Evolutionary conservation across 2,113 vertebrate species (phyloP).

Genomic region (Xenopus laevis): DNA sequence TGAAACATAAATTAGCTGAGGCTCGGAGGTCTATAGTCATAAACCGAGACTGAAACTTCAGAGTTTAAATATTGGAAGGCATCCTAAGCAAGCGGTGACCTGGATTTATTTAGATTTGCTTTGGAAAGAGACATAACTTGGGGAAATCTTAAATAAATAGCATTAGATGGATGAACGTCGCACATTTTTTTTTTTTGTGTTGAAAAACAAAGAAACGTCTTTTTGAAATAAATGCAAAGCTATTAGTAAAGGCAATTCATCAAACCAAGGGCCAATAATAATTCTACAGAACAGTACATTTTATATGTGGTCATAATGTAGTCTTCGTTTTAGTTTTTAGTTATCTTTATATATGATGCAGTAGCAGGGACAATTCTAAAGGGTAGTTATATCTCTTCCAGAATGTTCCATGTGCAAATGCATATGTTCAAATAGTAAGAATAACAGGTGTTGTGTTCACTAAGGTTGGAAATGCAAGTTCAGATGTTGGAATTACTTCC

Average conservation of each 20-base stretch:
- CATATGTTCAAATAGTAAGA: too few species aligned
- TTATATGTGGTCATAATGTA: background rate
- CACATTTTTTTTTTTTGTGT: background rate
- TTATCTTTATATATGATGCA: too few species aligned
- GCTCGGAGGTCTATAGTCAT: constrained; percentile 1
- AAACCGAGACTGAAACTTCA: constrained; percentile 11
- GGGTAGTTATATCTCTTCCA: too few species aligned
- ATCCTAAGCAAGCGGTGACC: constrained; percentile 23
- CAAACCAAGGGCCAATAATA: background rate
- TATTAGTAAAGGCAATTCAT: background rate
- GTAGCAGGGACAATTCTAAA: too few species aligned
- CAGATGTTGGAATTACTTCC: too few species aligned
- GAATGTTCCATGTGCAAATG: too few species aligned
- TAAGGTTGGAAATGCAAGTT: too few species aligned
- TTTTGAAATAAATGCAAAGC: background rate
- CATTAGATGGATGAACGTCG: background rate
- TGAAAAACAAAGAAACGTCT: background rate
- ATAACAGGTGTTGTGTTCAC: too few species aligned
- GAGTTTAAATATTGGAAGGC: constrained; percentile 5
- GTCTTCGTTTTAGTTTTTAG: background rate
- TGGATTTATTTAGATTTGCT: constrained; percentile 27
- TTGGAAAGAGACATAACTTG: constrained; percentile 14
- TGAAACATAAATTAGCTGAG: constrained; percentile 12
- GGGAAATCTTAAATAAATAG: constrained; percentile 12
- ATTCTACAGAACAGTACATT: background rate